Evolutionary conservation across 2,113 vertebrate genomes (phyloP).

Genomic region (Oncorhynchus nerka): DNA sequence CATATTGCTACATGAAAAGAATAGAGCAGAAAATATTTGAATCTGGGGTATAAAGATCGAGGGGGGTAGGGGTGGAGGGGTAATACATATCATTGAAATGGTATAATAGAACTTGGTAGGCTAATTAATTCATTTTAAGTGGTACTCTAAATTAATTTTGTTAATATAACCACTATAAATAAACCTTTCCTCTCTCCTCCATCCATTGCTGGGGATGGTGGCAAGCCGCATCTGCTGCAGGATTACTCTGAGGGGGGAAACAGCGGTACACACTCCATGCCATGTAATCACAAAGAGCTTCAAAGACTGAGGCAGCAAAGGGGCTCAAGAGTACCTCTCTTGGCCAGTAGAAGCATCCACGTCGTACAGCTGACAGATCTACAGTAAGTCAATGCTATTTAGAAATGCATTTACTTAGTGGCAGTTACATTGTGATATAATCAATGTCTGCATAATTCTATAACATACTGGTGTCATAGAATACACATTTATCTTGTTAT

Average conservation of each 20-base stretch:
- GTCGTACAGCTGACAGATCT: neutral
- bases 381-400: neutral
- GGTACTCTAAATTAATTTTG: neutral
- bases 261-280: neutral
- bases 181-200: neutral
- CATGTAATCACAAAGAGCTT: neutral
- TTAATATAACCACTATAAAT: neutral
- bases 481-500: neutral
- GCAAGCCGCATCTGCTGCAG: conserved; percentile 1
- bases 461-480: neutral
- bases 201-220: neutral
- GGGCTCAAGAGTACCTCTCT: neutral
- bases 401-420: neutral
- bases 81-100: neutral
- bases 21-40: too few relatives aligned
- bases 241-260: conserved; percentile 1
- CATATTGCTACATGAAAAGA: conserved; percentile 4
- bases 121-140: neutral
- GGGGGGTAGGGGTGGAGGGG: neutral
- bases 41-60: too few relatives aligned
- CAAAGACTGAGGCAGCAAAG: neutral
- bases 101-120: neutral
- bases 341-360: neutral
- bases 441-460: neutral
- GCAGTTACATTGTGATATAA: neutral